Base-by-base conservation (phyloP, 2,113 vertebrate species). In the Pluvianellus socialis region DNA sequence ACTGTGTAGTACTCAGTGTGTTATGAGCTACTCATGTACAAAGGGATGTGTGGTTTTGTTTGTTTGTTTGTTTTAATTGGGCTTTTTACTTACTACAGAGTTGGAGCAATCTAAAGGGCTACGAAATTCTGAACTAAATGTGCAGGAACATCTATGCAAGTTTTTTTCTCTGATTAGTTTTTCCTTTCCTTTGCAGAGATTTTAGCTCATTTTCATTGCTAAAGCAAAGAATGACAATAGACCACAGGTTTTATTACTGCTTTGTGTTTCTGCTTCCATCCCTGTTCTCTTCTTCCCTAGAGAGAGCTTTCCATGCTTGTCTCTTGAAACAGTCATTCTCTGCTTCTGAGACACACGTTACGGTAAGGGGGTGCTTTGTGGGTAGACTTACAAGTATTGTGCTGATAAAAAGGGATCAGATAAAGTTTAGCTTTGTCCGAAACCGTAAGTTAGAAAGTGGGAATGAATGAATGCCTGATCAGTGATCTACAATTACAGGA, bases 401-500 rank as follows among this genome's bases (percentile, higher is more conserved):
- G 9, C 79, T 80, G 91, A 96, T 94, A 92, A 93, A 94, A 94
- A 94, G 32, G 42, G 59, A 90, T 88, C 66, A 96, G 92, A 95
- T 96, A 86, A 91, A 88, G 91, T 82, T 55, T 77, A 30, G 32
- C 92, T 79, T 89, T 96, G 95, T 95, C 74, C 17, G 0, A 88
- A 96, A 93, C 26, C 83, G 70, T 93, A 96, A 89, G 53, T 88
- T 96, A 89, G 96, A 93, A 93, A 47, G 67, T 62, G 62, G 80
- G 50, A 91, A 70, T 33, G 53, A 53, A 71, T 7, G 26, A 80
- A 86, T 42, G 58, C 56, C 65, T 3, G 8, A 82, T 80, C 63
- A 24, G 68, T 12, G 74, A 83, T 95, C 97, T 97, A 92, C 83
- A 87, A 7, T 97, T 97, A 96, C 96, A 96, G 86, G 59, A 87